Conservation (phyloP, 2,888 invertebrate species). For the Nymphalis c-album region DNA sequence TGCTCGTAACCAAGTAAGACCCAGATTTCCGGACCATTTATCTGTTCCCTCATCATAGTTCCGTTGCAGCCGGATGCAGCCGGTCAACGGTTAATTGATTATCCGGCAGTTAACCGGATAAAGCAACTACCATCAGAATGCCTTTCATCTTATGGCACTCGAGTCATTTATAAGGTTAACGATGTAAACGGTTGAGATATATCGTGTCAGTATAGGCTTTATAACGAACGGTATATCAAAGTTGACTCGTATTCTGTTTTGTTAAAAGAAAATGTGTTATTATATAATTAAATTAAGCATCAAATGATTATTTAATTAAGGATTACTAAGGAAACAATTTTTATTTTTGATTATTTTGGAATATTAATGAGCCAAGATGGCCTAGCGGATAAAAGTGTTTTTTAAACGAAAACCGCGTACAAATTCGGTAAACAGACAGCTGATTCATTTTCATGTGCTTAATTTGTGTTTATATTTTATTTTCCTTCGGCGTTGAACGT, state of each 20-base stretch:
- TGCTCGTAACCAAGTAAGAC: slow-evolving; percentile 45
- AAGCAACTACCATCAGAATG: slow-evolving; percentile 39
- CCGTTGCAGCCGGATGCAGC: slow-evolving; percentile 72
- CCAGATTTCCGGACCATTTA: slow-evolving; percentile 69
- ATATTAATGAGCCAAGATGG: too few species aligned
- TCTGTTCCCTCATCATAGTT: slow-evolving; percentile 68
- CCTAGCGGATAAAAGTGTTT: too few species aligned
- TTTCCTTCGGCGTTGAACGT: too few species aligned
- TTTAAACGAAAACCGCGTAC: too few species aligned
- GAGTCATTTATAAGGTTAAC: slow-evolving; percentile 31
- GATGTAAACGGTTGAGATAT: slow-evolving; percentile 27
- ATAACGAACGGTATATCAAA: slow-evolving; percentile 11
- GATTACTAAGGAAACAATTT: too few species aligned
- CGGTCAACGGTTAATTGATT: slow-evolving; percentile 78
- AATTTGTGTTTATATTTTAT: too few species aligned
- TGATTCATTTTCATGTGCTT: too few species aligned
- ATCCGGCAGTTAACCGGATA: slow-evolving; percentile 63
- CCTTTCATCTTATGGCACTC: slow-evolving; percentile 38
- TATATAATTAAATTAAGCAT: too few species aligned
- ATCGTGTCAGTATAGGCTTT: slow-evolving; percentile 19
- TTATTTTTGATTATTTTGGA: too few species aligned
- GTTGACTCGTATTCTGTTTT: neutral
- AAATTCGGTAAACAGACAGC: too few species aligned
- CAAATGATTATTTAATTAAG: too few species aligned
- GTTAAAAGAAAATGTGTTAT: too few species aligned